phyloP scores from a whole-genome alignment of 2,797 vertebrate genomes.

The Champsocephalus gunnari region DNA sequence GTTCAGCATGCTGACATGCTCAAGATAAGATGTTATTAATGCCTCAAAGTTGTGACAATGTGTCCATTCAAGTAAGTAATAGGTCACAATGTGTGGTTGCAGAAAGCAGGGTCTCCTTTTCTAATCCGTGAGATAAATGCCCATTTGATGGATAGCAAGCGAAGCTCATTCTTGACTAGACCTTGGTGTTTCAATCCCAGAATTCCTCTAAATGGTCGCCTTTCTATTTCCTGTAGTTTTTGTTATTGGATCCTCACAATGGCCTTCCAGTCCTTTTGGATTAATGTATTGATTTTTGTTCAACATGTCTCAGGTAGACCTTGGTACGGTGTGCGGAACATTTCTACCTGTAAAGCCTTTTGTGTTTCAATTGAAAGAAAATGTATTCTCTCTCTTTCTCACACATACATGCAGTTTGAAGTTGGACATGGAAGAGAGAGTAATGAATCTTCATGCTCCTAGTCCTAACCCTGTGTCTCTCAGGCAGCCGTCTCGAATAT shows the following conservation, averaged over 20 bases:
- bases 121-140: conserved; percentile 16
- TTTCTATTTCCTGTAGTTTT: conserved; percentile 35
- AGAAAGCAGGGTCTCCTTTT: not conserved
- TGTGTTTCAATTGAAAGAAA: conserved; percentile 40
- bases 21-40: not conserved
- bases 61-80: not conserved
- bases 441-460: conserved; percentile 45
- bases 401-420: conserved; percentile 24
- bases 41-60: not conserved
- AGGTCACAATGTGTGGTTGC: not conserved
- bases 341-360: conserved; percentile 32
- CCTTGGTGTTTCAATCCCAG: conserved; percentile 23
- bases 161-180: conserved; percentile 10
- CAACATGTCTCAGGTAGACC: conserved; percentile 14
- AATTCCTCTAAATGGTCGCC: conserved; percentile 43
- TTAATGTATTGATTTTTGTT: conserved; percentile 64
- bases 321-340: conserved; percentile 5
- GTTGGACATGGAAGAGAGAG: conserved; percentile 43
- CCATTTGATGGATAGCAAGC: conserved; percentile 32
- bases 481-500: conserved; percentile 51
- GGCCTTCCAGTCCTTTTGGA: conserved; percentile 28
- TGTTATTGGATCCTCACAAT: conserved; percentile 30
- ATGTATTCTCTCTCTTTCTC: conserved; percentile 8
- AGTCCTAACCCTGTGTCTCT: conserved; percentile 37
- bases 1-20: not conserved